A percentile compares a stretch with the other conserved stretches of the same genome.
phyloP scores from a whole-genome alignment of 2,797 vertebrate species.

The Chrosomus eos region DNA sequence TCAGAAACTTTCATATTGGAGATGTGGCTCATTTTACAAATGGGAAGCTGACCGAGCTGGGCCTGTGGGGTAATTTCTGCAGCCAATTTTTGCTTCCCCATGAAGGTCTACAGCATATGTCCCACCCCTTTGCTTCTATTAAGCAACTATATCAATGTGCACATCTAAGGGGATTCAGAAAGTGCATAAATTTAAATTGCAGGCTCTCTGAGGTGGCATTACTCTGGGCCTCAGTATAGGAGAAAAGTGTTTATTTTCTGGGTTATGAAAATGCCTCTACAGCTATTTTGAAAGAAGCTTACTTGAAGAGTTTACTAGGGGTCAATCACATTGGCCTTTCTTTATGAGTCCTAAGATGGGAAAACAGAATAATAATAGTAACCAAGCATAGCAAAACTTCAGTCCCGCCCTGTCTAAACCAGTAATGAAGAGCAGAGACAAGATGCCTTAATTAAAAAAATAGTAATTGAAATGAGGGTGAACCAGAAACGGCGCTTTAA shows the following conservation, averaged over 20 bases:
- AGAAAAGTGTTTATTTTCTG: conserved; percentile 42
- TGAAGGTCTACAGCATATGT: conserved; percentile 20
- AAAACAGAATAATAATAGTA: conserved; percentile 41
- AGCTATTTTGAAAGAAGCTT: conserved; percentile 52
- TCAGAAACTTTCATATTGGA: conserved; percentile 18
- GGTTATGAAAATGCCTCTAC: conserved; percentile 44
- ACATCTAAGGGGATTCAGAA: conserved; percentile 63
- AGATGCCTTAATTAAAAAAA: conserved; percentile 52
- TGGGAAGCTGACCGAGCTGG: neutral
- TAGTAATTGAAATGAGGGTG: conserved; percentile 29
- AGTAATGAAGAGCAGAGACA: conserved; percentile 33
- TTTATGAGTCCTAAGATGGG: conserved; percentile 9
- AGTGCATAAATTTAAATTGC: conserved; percentile 55
- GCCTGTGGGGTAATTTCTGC: neutral
- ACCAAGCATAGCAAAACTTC: conserved; percentile 40
- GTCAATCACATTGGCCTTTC: conserved; percentile 25
- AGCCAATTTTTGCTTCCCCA: neutral
- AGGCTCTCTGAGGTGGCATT: conserved; percentile 62
- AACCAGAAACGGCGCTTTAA: conserved; percentile 16
- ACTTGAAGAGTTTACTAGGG: conserved; percentile 7
- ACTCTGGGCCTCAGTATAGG: conserved; percentile 38
- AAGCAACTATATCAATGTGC: conserved; percentile 63
- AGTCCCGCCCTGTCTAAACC: conserved; percentile 25
- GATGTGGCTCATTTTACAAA: conserved; percentile 21
- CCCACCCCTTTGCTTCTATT: conserved; percentile 51